A percentile compares a stretch with the other conserved stretches of the same genome.
phyloP scores from a whole-genome alignment of 2,888 invertebrate species.

The Rhamnusium bicolor region DNA sequence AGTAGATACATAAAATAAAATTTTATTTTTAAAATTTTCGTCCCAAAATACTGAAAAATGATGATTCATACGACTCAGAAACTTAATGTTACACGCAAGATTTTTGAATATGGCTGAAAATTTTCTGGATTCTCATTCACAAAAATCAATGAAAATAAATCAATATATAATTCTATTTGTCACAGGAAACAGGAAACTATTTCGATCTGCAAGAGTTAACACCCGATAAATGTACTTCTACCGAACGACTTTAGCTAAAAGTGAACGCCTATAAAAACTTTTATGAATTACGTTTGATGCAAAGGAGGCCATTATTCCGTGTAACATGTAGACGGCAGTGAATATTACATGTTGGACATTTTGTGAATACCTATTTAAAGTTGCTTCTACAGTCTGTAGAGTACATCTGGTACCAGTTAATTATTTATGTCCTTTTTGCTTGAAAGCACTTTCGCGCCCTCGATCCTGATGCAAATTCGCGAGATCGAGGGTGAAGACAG shows the following conservation, averaged over 20 bases:
- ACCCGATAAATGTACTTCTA: neutral
- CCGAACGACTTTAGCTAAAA: neutral
- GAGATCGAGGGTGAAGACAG: neutral
- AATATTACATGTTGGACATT: slow-evolving; percentile 49
- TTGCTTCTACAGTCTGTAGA: slow-evolving; percentile 21
- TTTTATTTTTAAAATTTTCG: too few species aligned
- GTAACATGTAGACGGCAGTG: slow-evolving; percentile 42
- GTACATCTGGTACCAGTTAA: slow-evolving; percentile 49
- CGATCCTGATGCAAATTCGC: slow-evolving; percentile 40
- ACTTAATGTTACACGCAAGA: too few species aligned
- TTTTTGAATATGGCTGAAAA: too few species aligned
- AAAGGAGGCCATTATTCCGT: slow-evolving; percentile 12
- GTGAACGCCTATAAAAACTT: slow-evolving; percentile 11
- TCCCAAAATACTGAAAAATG: too few species aligned
- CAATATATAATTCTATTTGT: neutral
- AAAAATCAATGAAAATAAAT: too few species aligned
- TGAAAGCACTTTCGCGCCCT: slow-evolving; percentile 38
- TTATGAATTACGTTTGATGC: slow-evolving; percentile 31
- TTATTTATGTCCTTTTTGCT: slow-evolving; percentile 48
- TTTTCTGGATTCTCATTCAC: too few species aligned
- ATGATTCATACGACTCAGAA: too few species aligned
- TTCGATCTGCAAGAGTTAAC: neutral
- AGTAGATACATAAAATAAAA: too few species aligned
- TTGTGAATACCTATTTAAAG: slow-evolving; percentile 43
- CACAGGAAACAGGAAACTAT: neutral